A percentile compares a stretch with the other conserved stretches of the same genome.
Conservation (phyloP, 2,113 vertebrate species). For the Charadrius vociferus region DNA sequence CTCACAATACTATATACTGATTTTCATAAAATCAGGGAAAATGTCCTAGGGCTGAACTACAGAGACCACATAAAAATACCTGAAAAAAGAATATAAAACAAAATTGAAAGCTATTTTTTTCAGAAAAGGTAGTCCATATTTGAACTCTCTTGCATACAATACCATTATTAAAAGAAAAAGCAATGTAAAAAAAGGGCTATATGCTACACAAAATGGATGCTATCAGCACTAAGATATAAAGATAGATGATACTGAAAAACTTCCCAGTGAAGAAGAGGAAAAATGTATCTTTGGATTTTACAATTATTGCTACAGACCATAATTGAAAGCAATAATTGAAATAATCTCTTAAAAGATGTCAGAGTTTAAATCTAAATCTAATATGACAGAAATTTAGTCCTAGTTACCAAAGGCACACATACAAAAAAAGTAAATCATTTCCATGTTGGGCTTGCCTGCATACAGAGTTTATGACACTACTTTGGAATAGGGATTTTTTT, state of each 20-base stretch:
- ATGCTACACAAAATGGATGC: background rate
- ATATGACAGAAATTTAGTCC: background rate
- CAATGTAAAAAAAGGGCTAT: background rate
- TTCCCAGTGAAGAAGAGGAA: background rate
- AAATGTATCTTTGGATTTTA: background rate
- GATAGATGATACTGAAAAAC: background rate
- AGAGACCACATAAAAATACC: background rate
- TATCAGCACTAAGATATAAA: background rate
- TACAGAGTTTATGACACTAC: background rate
- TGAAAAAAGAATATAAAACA: background rate
- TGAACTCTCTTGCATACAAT: background rate
- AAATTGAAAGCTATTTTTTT: background rate
- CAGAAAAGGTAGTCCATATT: background rate
- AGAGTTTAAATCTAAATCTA: background rate
- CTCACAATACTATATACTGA: background rate
- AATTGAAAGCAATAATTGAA: background rate
- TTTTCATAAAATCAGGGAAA: slow-evolving; percentile 46
- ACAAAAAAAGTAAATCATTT: background rate
- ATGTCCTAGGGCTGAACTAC: background rate
- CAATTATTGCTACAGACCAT: background rate
- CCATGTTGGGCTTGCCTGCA: background rate
- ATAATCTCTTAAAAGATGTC: background rate
- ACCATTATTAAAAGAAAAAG: background rate
- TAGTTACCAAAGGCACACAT: background rate
- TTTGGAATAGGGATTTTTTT: fast-evolving